phyloP scores from a whole-genome alignment of 2,113 vertebrate genomes.

The Phyllostomus discolor region DNA sequence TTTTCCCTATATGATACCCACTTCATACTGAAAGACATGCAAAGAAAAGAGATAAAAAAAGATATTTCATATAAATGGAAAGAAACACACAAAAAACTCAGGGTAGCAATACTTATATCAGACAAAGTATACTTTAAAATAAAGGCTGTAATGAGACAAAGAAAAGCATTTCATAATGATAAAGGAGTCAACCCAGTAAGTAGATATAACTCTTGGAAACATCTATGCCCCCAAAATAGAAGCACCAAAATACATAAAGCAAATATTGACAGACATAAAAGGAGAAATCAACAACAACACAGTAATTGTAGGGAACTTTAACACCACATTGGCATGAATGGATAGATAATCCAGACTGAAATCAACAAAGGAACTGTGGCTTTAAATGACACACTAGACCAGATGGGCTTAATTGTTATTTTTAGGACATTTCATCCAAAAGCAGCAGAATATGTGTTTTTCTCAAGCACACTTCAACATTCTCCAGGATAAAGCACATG shows the following conservation, averaged over 20 bases:
- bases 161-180: not conserved
- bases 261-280: not conserved
- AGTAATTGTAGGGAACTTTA: not conserved
- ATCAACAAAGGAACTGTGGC: not conserved
- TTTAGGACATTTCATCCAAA: not conserved
- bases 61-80: not conserved
- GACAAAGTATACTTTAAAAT: not conserved
- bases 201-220: not conserved
- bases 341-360: not conserved
- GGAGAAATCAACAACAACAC: not conserved
- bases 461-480: not conserved
- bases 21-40: not conserved
- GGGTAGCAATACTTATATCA: not conserved
- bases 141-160: not conserved
- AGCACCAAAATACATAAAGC: not conserved
- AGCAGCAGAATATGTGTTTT: not conserved
- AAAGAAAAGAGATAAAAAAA: not conserved
- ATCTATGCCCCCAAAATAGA: not conserved
- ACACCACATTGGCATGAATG: not conserved
- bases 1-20: not conserved
- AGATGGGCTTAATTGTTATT: not conserved
- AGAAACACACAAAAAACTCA: not conserved
- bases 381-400: not conserved
- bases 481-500: not conserved
- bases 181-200: not conserved